Evolutionary conservation across 1,140 invertebrate genomes (phyloP), one percentile per base, ranked within the genome.

Genomic region (Hypsibius dujardini): DNA sequence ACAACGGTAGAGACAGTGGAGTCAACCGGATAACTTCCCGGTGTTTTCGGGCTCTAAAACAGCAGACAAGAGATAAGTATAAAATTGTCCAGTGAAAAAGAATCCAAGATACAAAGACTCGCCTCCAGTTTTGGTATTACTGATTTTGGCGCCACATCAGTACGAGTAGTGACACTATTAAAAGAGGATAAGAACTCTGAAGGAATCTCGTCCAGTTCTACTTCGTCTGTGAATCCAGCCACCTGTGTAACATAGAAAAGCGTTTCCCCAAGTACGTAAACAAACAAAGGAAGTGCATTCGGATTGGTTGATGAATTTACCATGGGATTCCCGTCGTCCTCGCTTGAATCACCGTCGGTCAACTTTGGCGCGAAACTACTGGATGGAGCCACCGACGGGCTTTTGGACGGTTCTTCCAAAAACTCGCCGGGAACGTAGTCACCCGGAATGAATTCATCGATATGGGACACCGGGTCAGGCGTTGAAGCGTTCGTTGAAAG

Each of bases 361-460:
- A 28, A 28, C 28, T 28, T 28, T 28, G 28, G 28, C 28, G 28
- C 28, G 28, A 28, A 28, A 28, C 72, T 89, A 88, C 14, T 86
- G 86, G 74, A 90, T 89, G 78, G 87, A 89, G 71, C 86, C 87
- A 75, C 87, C 85, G 46, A 82, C 84, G 70, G 87, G 85, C 40
- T 76, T 69, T 46, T 71, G 77, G 75, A 14, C 77, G 80, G 74
- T 62, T 90, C 90, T 74, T 92, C 89, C 47, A 92, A 81, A 78
- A 93, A 92, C 42, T 86, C 87, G 76, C 85, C 85, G 77, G 90
- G 77, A 47, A 84, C 83, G 12, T 86, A 87, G n/a, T 75, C 76
- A 60, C 89, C 88, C 12, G 87, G 87, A 62, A 91, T 86, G 82
- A 92, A 93, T 77, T 93, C 90, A 74, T 93, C 90, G 40, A 92